Base-by-base conservation (phyloP, 2,888 invertebrate genomes). In the Habroteleia sp. region DNA sequence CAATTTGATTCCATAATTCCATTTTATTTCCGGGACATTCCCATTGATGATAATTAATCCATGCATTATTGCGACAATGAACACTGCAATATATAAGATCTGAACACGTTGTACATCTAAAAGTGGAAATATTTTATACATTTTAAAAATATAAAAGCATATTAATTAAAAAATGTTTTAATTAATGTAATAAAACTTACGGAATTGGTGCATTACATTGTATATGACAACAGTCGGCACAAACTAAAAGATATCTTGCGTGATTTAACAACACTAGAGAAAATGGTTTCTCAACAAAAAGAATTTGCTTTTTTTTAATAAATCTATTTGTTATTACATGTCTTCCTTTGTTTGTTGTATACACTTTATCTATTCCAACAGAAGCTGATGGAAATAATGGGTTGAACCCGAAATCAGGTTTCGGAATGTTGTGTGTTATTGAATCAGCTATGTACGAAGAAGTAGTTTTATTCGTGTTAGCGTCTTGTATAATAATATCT, bases 271-370 rank as follows among this genome's bases (percentile, higher is more conserved):
- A 90, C 1, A 96, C 94, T 87, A 95, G 94, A 0, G 95, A 92
- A 85, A 93, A 94, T 0, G 97, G 94, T 79, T 93, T 92, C 87
- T 97, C 97, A 0, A 93, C 90, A 85, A 96, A 94, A 29, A 98
- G 87, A 0, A 94, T 90, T 79, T 95, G 93, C 0, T 95, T 95
- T 41, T 91, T 90, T 4, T 89, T 86, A 1, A 94, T 90, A 23
- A 89, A 85, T 68, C 90, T 89, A 6, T 89, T 91, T 0, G 94
- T 91, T 20, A 92, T 84, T 7, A 96, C 92, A 85, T 92, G 91
- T 20, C 95, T 90, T 0, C 95, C 95, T 62, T 89, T 90, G 14
- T 90, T 87, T 35, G 90, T 87, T 74, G 90, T 91, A 71, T 90
- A 90, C 74, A 92, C 92, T 81, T 42, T 85, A 79, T 90, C 90